Evolutionary conservation across 1,140 invertebrate genomes (phyloP), one percentile per base, ranked within the genome.

Genomic region (Hyphantria cunea): DNA sequence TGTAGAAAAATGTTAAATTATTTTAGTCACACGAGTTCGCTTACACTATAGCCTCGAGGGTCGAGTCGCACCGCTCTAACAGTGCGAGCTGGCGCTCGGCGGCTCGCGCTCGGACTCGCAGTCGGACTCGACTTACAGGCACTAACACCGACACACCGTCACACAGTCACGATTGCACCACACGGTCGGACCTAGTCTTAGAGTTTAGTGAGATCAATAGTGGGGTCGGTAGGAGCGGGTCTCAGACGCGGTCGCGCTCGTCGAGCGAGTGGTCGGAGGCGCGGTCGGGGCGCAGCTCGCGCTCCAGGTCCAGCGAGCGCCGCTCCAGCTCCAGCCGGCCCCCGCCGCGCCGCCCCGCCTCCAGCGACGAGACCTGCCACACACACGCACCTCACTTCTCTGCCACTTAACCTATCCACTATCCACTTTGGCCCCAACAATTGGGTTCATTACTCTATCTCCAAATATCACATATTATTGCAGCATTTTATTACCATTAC

Each of bases 201-300:
- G 82, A 86, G 82, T 87, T 75, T 80, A 90, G 70, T 90, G 87
- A 90, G 87, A 90, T 90, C 87, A 90, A 80, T 83, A 84, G 84
- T 80, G 80, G 83, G 17, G 60, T 11, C 13, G 42, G 51, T 31
- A 37, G 42, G 15, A 48, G 59, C 53, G 53, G 45, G 13, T 60
- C 15, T 9, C 82, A 88, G 59, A 86, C 83, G 71, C 85, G 86
- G 78, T 87, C 84, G 73, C 84, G 84, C 68, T 84, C 85, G 80
- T 87, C 84, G 70, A 86, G 85, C 73, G 82, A 83, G 53, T 72
- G 82, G 78, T 87, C 83, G 48, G 82, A 84, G 75, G 79, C 76
- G 56, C 78, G 74, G 60, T 77, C 82, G 64, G 72, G 64, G 64
- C 86, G 82, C 72, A 86, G 75, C 62, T 90, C 86, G 49, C 85